phyloP scores from a whole-genome alignment of 2,797 vertebrate species.

The Ficedula albicollis region DNA sequence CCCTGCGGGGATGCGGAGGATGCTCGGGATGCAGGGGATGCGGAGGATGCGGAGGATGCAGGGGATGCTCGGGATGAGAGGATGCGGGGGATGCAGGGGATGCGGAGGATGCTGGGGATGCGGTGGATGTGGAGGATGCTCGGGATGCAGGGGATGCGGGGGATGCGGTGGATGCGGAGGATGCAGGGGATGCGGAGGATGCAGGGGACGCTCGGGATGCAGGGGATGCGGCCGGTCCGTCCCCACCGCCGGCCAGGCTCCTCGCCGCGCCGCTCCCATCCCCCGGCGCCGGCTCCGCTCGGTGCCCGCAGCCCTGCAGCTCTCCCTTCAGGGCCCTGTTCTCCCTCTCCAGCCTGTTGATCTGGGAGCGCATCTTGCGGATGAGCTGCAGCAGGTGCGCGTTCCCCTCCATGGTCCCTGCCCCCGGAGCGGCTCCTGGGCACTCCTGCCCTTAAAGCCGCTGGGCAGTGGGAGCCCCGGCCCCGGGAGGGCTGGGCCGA shows the following conservation, averaged over 20 bases:
- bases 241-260: rapidly evolving
- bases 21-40: not conserved
- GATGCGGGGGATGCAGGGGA: not conserved
- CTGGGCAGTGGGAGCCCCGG: not conserved
- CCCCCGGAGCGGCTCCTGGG: not conserved
- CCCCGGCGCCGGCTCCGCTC: not conserved
- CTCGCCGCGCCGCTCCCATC: not conserved
- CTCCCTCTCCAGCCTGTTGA: conserved; percentile 86
- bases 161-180: too few species aligned
- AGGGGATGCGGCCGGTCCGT: not conserved
- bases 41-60: not conserved
- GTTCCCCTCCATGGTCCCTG: conserved; percentile 81
- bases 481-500: not conserved
- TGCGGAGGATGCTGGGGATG: not conserved
- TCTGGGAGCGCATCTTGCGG: conserved; percentile 86
- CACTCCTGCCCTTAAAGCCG: conserved; percentile 9
- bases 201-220: not conserved
- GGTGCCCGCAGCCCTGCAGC: conserved; percentile 35
- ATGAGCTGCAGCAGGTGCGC: conserved; percentile 81
- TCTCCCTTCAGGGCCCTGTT: conserved; percentile 82
- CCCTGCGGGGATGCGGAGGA: conserved; percentile 57
- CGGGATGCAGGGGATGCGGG: not conserved
- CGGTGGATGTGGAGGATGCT: not conserved
- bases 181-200: too few species aligned
- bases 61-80: not conserved